These are phyloP conservation scores for Rhynchophorus ferrugineus DNA, from an alignment of 1,140 invertebrate genomes.

Conservation along the genomic window DNA sequence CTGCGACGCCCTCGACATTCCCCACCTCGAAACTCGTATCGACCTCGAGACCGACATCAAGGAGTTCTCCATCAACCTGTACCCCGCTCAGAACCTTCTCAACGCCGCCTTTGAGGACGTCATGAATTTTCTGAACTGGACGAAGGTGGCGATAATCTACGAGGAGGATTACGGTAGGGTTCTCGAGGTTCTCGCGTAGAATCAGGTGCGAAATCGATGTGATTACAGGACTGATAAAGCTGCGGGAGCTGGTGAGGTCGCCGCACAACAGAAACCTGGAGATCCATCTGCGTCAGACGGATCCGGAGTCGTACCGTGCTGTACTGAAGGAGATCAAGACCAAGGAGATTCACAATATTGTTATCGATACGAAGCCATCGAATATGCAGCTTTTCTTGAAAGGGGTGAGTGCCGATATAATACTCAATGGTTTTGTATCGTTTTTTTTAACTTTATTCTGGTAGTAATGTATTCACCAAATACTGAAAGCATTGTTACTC, in stretches of 20 bases:
- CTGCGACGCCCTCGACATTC: conserved; percentile 80
- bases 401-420: conserved; percentile 56
- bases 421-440: too few species aligned
- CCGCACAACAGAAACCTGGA: conserved; percentile 62
- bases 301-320: conserved; percentile 65
- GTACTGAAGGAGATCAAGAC: conserved; percentile 72
- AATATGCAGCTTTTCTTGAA: conserved; percentile 70
- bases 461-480: too few species aligned
- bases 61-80: conserved; percentile 84
- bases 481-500: too few species aligned
- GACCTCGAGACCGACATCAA: conserved; percentile 59
- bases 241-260: conserved; percentile 70
- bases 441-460: too few species aligned
- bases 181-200: too few species aligned
- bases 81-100: conserved; percentile 75
- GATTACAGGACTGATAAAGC: conserved; percentile 71
- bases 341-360: conserved; percentile 75
- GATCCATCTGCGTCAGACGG: conserved; percentile 74
- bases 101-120: conserved; percentile 80
- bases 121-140: conserved; percentile 87
- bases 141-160: conserved; percentile 85
- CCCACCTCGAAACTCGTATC: conserved; percentile 75
- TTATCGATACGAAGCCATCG: conserved; percentile 72
- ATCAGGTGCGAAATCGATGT: background rate
- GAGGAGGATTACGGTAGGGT: conserved; percentile 76